Evolutionary conservation across 2,888 invertebrate genomes (phyloP).

Genomic region (Carabus problematicus): DNA sequence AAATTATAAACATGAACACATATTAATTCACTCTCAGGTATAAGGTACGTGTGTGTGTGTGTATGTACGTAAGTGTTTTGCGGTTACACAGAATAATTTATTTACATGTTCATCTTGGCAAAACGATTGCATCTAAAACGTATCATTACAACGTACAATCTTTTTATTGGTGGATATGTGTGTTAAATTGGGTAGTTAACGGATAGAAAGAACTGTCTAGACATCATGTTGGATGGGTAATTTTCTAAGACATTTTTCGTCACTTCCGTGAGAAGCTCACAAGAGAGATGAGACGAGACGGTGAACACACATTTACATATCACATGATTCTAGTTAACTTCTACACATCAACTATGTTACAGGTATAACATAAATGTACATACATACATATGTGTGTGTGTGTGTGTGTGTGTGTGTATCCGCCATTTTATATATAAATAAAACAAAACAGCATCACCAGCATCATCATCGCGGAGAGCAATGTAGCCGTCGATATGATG

Average conservation of each 20-base stretch:
- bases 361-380: too few species aligned
- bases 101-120: slow-evolving; percentile 27
- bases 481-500: too few species aligned
- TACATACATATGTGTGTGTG: too few species aligned
- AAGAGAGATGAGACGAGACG: not conserved
- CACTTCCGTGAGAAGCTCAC: slow-evolving; percentile 39
- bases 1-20: slow-evolving; percentile 33
- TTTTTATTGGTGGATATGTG: not conserved
- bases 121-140: slow-evolving; percentile 17
- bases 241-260: slow-evolving; percentile 39
- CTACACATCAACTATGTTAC: not conserved
- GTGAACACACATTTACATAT: slow-evolving; percentile 9
- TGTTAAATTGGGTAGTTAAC: slow-evolving; percentile 41
- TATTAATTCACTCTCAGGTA: slow-evolving; percentile 35
- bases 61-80: not conserved
- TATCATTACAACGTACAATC: slow-evolving; percentile 32
- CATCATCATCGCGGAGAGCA: too few species aligned
- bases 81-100: slow-evolving; percentile 40
- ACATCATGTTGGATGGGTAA: slow-evolving; percentile 19
- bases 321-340: slow-evolving; percentile 1
- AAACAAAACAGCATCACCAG: too few species aligned
- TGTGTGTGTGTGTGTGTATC: too few species aligned
- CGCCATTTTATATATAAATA: too few species aligned
- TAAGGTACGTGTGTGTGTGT: slow-evolving; percentile 5
- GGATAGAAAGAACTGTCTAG: slow-evolving; percentile 40